Evolutionary conservation across 35 echinoderm and acorn worm genomes (phyloP).

Genomic region (Apostichopus californicus): DNA sequence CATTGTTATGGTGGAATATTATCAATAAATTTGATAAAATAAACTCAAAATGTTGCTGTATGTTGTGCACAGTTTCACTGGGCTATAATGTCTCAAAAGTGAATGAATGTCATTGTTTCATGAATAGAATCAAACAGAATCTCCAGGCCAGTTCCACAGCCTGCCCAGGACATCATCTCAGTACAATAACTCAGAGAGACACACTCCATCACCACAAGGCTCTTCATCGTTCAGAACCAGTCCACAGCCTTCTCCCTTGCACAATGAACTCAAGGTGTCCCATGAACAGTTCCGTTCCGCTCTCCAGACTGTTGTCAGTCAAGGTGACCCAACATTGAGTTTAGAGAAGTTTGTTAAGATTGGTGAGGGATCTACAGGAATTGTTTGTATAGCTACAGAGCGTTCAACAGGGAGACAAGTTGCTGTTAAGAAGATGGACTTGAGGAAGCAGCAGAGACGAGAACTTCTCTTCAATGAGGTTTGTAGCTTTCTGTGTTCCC

Average conservation of each 20-base stretch:
- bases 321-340: slow-evolving; percentile 73
- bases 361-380: slow-evolving; percentile 96
- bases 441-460: slow-evolving; percentile 98
- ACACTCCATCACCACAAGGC: slow-evolving; percentile 47
- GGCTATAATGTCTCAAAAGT: no score
- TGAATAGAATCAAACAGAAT: slow-evolving; percentile 27
- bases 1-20: no score
- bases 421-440: slow-evolving; percentile 99
- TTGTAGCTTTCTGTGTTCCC: neutral
- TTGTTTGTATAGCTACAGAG: slow-evolving; percentile 98
- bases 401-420: slow-evolving; percentile 76
- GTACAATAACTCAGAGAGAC: slow-evolving; percentile 19
- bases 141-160: slow-evolving; percentile 19
- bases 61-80: no score
- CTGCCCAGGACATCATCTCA: slow-evolving; percentile 17
- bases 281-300: slow-evolving; percentile 97
- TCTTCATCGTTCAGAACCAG: slow-evolving; percentile 26
- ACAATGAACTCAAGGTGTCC: slow-evolving; percentile 85
- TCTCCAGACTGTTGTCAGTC: slow-evolving; percentile 94
- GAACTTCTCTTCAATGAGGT: slow-evolving; percentile 99
- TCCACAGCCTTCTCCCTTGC: slow-evolving; percentile 47
- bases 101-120: neutral
- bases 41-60: no score
- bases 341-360: slow-evolving; percentile 99
- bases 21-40: no score